Evolutionary conservation across 2,888 invertebrate genomes (phyloP).

Genomic region (Hartigia nigra): DNA sequence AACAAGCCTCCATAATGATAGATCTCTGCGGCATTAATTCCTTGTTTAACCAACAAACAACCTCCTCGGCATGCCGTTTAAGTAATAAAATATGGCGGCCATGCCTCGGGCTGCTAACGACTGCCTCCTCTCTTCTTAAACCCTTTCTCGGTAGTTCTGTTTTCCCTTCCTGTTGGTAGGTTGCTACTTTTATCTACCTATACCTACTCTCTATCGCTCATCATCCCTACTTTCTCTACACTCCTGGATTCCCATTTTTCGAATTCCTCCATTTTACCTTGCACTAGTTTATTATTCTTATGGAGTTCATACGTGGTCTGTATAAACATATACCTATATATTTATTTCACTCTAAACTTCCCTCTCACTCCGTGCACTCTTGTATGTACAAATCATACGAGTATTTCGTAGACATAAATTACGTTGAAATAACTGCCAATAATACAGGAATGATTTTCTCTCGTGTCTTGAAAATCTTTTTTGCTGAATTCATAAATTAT

Average conservation of each 20-base stretch:
- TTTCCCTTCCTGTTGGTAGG: neutral
- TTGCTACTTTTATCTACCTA: neutral
- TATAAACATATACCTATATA: neutral
- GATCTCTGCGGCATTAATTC: constrained; percentile 56
- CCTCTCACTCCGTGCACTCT: neutral
- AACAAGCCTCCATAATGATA: constrained; percentile 54
- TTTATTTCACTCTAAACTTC: neutral
- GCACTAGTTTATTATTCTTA: neutral
- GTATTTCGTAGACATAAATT: neutral
- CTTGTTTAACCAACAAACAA: constrained; percentile 58
- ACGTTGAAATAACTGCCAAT: neutral
- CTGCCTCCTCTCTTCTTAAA: constrained; percentile 12
- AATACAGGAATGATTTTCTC: neutral
- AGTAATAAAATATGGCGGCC: constrained; percentile 57
- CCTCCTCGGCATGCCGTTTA: constrained; percentile 53
- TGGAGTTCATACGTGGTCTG: neutral
- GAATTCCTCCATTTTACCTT: neutral
- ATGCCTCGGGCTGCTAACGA: constrained; percentile 30
- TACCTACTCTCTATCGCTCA: neutral
- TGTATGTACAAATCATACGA: neutral
- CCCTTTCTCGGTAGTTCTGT: constrained; percentile 13
- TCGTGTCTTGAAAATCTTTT: neutral
- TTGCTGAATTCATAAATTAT: neutral
- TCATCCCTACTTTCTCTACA: neutral
- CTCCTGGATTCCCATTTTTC: neutral